Percentiles rank a stretch among this genome's conserved stretches.
Conservation (phyloP, 2,113 vertebrate genomes). For the Glaucidium brasilianum region DNA sequence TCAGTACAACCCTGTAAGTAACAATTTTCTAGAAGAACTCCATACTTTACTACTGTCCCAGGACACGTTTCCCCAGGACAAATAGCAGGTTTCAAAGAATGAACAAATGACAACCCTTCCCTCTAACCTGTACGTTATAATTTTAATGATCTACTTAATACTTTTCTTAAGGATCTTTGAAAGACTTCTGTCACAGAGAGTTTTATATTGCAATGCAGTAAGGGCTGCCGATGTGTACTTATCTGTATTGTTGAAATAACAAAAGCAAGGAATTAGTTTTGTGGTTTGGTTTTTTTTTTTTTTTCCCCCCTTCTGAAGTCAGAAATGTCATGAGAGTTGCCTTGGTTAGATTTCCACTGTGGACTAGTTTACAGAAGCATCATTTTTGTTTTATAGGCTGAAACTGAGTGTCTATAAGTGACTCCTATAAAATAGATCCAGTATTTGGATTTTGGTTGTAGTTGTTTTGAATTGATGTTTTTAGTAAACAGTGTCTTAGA, state of each 20-base stretch:
- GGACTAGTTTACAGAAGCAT: neutral
- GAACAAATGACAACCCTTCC: neutral
- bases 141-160: neutral
- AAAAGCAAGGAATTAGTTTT: neutral
- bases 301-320: neutral
- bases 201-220: neutral
- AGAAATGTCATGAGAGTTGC: neutral
- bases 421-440: neutral
- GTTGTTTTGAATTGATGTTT: neutral
- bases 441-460: neutral
- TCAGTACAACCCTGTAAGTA: conserved; percentile 98
- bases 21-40: neutral
- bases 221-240: neutral
- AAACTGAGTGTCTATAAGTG: neutral
- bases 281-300: neutral
- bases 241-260: neutral
- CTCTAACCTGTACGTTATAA: neutral
- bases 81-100: neutral
- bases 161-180: neutral
- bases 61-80: neutral
- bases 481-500: neutral
- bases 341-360: neutral
- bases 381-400: neutral
- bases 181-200: neutral
- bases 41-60: neutral